Conservation (phyloP, 2,113 vertebrate species). For the Dicentrarchus labrax region DNA sequence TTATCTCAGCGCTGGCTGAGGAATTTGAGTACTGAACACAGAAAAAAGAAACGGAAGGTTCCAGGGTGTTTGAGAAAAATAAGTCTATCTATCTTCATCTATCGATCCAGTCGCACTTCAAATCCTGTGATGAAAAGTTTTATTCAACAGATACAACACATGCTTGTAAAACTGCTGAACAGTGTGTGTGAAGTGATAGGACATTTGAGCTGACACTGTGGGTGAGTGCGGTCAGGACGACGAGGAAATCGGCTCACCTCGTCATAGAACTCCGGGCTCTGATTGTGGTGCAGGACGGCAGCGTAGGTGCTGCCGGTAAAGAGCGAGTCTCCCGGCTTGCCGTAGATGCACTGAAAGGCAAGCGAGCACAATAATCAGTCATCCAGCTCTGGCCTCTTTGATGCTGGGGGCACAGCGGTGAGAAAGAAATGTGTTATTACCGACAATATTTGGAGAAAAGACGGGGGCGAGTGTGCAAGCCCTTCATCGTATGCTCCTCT, state of each 20-base stretch:
- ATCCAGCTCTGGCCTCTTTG: neutral
- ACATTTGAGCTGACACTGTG: neutral
- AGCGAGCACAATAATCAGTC: neutral
- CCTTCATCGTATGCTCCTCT: neutral
- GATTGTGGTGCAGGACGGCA: constrained; percentile 95
- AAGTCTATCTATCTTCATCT: no score
- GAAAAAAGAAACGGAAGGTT: neutral
- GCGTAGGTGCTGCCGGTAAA: constrained; percentile 88
- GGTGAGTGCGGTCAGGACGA: no score
- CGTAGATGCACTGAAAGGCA: constrained; percentile 93
- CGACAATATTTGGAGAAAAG: constrained; percentile 9
- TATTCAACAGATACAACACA: neutral
- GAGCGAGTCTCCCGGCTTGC: constrained; percentile 91
- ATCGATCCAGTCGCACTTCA: neutral
- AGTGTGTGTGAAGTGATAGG: neutral
- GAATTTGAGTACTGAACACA: constrained; percentile 37
- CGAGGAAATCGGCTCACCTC: constrained; percentile 87
- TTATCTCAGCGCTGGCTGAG: constrained; percentile 33
- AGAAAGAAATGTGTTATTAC: constrained; percentile 35
- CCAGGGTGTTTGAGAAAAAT: neutral
- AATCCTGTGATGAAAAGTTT: no score
- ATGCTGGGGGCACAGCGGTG: neutral
- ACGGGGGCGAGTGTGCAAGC: neutral
- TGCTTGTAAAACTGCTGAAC: neutral
- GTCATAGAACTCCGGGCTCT: constrained; percentile 96